Conservation (phyloP, 2,888 invertebrate species). For the Caenorhabditis sp. region DNA sequence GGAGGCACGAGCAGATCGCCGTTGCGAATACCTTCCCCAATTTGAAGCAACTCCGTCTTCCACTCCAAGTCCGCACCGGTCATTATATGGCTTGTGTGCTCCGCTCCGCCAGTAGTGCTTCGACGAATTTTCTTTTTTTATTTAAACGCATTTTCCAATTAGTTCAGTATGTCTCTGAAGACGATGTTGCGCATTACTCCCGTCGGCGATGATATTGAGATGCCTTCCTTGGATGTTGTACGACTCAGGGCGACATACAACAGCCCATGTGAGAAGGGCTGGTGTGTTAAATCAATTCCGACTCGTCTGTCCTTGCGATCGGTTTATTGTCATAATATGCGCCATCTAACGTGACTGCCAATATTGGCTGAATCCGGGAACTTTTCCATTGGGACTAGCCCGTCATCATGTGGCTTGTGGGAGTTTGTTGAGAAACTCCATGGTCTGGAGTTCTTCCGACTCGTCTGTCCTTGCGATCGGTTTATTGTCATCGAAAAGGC, state of each 20-base stretch:
- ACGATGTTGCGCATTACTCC: not conserved
- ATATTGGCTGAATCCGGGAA: too few relatives aligned
- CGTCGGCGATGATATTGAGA: not conserved
- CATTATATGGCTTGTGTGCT: too few relatives aligned
- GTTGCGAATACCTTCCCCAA: constrained; percentile 39
- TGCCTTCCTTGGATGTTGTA: not conserved
- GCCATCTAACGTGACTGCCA: too few relatives aligned
- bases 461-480: constrained; percentile 18
- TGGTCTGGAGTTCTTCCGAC: not conserved
- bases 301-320: constrained; percentile 12
- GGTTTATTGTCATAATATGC: constrained; percentile 25
- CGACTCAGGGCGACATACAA: not conserved
- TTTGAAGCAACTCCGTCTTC: constrained; percentile 25
- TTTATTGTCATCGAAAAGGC: constrained; percentile 17
- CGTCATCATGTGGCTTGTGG: too few relatives aligned
- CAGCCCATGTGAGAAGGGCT: not conserved
- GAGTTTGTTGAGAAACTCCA: too few relatives aligned
- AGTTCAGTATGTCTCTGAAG: not conserved
- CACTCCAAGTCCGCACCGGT: constrained; percentile 1
- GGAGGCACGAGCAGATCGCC: constrained; percentile 17
- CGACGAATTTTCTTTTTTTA: too few relatives aligned
- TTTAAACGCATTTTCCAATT: too few relatives aligned
- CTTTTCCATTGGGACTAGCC: too few relatives aligned
- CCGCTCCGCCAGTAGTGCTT: too few relatives aligned
- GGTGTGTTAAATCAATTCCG: too few relatives aligned